Conservation (phyloP, 2,888 invertebrate species). For the Eilema sororculum region DNA sequence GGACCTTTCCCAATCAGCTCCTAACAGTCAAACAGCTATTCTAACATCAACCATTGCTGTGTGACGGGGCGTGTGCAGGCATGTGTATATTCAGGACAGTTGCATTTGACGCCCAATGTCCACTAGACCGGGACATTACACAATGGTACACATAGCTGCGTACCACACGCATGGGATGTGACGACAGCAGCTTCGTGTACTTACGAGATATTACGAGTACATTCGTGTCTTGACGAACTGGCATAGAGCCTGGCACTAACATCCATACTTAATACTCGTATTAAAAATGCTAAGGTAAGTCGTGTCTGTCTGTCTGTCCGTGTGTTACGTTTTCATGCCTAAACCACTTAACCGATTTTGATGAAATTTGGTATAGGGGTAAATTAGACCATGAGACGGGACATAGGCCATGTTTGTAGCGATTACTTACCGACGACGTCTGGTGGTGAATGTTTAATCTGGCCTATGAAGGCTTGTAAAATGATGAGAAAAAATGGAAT, state of each 20-base stretch:
- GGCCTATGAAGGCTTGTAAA: too few species aligned
- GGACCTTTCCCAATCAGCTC: not conserved
- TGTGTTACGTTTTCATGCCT: too few species aligned
- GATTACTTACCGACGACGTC: too few species aligned
- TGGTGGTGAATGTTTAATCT: too few species aligned
- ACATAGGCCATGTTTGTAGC: too few species aligned
- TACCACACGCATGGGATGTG: constrained; percentile 22
- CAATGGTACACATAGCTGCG: constrained; percentile 47
- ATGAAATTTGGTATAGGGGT: too few species aligned
- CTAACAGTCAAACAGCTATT: not conserved
- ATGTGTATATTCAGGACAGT: constrained; percentile 42
- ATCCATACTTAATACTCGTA: too few species aligned
- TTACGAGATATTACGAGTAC: not conserved
- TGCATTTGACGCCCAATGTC: constrained; percentile 41
- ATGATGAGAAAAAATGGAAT: too few species aligned
- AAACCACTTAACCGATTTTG: too few species aligned
- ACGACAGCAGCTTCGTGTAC: not conserved
- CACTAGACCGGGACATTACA: constrained; percentile 52
- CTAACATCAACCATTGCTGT: not conserved
- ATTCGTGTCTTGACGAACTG: not conserved
- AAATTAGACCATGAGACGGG: too few species aligned
- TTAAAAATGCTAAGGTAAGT: too few species aligned
- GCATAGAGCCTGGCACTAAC: not conserved
- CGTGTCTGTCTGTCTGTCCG: too few species aligned
- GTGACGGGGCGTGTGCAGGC: constrained; percentile 28